Conservation (phyloP, 2,888 invertebrate genomes). For the Clistopyga incitator region DNA sequence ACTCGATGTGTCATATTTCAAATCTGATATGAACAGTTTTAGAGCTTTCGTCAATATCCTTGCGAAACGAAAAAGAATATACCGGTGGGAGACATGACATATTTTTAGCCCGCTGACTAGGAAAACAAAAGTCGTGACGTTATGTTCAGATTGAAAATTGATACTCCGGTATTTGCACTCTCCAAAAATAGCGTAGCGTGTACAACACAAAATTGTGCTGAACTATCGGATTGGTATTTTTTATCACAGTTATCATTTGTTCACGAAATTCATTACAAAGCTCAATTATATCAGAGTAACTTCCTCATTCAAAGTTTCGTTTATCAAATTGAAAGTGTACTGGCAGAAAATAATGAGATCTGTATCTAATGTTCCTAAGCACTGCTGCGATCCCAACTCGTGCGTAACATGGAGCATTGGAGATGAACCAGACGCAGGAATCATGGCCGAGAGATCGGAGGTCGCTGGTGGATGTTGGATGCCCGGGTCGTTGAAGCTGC, state of each 20-base stretch:
- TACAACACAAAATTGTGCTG: neutral
- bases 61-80: neutral
- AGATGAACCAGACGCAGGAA: conserved; percentile 26
- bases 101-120: neutral
- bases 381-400: conserved; percentile 19
- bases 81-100: neutral
- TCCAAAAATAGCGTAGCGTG: neutral
- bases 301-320: neutral
- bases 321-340: neutral
- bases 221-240: neutral
- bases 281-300: neutral
- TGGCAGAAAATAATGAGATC: conserved; percentile 7
- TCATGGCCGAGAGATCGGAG: conserved; percentile 5
- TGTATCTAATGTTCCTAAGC: conserved; percentile 20
- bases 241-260: neutral
- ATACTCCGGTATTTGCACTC: neutral
- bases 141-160: neutral
- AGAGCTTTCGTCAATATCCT: too few species aligned
- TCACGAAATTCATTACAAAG: neutral
- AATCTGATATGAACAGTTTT: neutral
- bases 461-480: conserved; percentile 32
- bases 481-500: conserved; percentile 55
- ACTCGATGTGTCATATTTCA: conserved; percentile 11
- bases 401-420: conserved; percentile 1
- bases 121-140: neutral